Conservation (phyloP, 2,888 invertebrate genomes). For the Troglohyphantes excavatus region DNA sequence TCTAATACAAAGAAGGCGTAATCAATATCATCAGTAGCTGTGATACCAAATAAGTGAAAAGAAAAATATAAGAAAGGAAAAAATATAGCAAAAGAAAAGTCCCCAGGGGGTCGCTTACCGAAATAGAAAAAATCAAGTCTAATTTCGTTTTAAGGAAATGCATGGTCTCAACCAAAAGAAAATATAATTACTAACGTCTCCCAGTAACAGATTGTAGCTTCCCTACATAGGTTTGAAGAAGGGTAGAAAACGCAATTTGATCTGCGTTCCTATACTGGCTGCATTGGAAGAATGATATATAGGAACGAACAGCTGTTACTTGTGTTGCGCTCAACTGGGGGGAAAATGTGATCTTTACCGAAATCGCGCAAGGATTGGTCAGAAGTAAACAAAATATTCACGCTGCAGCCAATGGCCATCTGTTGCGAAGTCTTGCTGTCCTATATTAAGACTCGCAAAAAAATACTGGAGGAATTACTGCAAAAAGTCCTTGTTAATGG, state of each 20-base stretch:
- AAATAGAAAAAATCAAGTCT: conserved; percentile 43
- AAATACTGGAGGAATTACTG: background rate
- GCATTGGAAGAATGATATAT: conserved; percentile 57
- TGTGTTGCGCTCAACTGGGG: conserved; percentile 63
- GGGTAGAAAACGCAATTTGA: conserved; percentile 72
- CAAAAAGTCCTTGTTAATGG: conserved; percentile 1
- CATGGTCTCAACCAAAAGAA: conserved; percentile 73
- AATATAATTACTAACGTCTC: conserved; percentile 76
- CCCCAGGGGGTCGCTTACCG: background rate
- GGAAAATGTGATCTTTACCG: conserved; percentile 76
- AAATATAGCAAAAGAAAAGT: conserved; percentile 18
- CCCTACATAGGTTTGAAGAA: conserved; percentile 8
- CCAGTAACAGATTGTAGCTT: conserved; percentile 71
- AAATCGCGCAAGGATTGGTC: conserved; percentile 72
- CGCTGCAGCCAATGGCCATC: conserved; percentile 63
- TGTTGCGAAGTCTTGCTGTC: conserved; percentile 60
- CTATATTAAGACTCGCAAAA: conserved; percentile 13
- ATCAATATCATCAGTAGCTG: conserved; percentile 50
- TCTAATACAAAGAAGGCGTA: background rate
- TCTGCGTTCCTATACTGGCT: conserved; percentile 21
- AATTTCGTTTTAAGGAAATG: conserved; percentile 75
- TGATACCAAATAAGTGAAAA: conserved; percentile 22
- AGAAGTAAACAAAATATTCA: conserved; percentile 77
- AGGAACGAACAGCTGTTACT: conserved; percentile 67
- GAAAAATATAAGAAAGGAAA: conserved; percentile 11